phyloP scores from a whole-genome alignment of 2,113 vertebrate species.

The Triplophysa tibetana region DNA sequence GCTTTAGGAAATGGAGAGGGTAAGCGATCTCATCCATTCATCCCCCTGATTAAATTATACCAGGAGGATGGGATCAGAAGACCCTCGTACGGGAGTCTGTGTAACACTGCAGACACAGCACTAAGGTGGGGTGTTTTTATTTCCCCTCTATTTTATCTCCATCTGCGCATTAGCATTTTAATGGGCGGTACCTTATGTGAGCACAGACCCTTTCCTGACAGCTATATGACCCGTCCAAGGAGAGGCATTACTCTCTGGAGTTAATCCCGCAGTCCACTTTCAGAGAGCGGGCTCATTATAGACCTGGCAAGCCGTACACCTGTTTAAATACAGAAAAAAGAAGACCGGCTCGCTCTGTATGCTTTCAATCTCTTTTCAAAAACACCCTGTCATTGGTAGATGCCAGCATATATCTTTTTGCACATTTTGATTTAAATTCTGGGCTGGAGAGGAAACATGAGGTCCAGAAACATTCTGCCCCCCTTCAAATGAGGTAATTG shows the following conservation, averaged over 20 bases:
- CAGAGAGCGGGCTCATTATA: constrained; percentile 20
- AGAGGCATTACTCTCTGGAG: constrained; percentile 39
- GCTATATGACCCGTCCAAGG: constrained; percentile 28
- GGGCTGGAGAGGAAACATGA: neutral
- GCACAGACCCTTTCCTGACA: constrained; percentile 34
- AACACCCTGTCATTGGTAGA: constrained; percentile 13
- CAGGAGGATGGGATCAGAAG: constrained; percentile 59
- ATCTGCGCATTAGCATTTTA: constrained; percentile 40
- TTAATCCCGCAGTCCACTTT: constrained; percentile 28
- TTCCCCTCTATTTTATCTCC: constrained; percentile 32
- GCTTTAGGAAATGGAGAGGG: constrained; percentile 81
- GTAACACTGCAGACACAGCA: constrained; percentile 39
- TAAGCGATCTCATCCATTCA: constrained; percentile 82
- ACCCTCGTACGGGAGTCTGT: constrained; percentile 56
- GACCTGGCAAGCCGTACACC: constrained; percentile 14
- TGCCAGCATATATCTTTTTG: neutral
- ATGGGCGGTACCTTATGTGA: constrained; percentile 38
- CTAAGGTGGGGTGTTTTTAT: constrained; percentile 36
- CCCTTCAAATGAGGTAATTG: constrained; percentile 3
- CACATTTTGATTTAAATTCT: neutral
- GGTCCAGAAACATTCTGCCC: neutral
- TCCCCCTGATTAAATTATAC: constrained; percentile 80
- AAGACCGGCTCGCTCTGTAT: neutral
- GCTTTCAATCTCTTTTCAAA: constrained; percentile 18
- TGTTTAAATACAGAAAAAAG: constrained; percentile 25